phyloP scores from a whole-genome alignment of 2,113 vertebrate species.

The Myanophis thanlyinensis region DNA sequence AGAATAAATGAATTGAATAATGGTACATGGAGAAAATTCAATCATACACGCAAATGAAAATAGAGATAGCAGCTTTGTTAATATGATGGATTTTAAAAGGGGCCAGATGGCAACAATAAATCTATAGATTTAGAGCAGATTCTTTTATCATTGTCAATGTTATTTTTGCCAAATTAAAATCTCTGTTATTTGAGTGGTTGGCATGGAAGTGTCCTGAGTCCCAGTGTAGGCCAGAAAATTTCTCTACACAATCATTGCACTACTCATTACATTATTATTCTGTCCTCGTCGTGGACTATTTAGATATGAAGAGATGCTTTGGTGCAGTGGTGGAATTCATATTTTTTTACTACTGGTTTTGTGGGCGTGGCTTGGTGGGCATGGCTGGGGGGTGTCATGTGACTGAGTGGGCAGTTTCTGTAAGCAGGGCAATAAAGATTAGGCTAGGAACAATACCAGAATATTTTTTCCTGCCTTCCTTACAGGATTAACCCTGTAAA shows the following conservation, averaged over 20 bases:
- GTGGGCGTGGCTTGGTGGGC: too few species aligned
- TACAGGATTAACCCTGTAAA: too few species aligned
- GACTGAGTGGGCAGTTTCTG: too few species aligned
- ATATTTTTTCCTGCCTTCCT: too few species aligned
- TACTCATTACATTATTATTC: not conserved
- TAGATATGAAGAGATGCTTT: not conserved
- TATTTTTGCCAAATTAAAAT: not conserved
- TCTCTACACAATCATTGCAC: not conserved
- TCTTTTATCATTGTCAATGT: not conserved
- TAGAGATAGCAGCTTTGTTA: not conserved
- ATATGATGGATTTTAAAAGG: not conserved
- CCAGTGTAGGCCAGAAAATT: not conserved
- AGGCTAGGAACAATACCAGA: too few species aligned
- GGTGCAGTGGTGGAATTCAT: too few species aligned
- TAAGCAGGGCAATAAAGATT: too few species aligned
- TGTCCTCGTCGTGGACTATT: not conserved
- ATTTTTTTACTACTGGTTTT: too few species aligned
- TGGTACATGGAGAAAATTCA: not conserved
- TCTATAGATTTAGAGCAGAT: not conserved
- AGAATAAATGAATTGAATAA: not conserved
- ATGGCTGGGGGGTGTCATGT: too few species aligned
- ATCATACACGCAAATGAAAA: not conserved
- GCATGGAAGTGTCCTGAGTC: not conserved
- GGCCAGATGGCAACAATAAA: not conserved
- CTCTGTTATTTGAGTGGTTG: not conserved